phyloP scores from a whole-genome alignment of 2,113 vertebrate genomes.

The Neopipo cinnamomea region DNA sequence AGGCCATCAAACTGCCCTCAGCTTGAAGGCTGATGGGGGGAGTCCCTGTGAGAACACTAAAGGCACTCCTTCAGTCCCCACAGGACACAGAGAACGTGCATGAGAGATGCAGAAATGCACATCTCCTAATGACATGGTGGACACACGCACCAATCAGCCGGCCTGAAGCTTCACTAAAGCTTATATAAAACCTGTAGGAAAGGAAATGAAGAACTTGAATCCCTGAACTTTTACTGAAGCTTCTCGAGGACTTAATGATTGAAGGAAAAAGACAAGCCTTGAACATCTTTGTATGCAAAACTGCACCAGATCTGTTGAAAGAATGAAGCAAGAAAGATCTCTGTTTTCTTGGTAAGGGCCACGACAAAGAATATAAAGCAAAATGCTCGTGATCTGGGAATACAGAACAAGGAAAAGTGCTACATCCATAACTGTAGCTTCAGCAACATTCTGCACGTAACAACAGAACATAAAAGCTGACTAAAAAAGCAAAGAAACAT shows the following conservation, averaged over 20 bases:
- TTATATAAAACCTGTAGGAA: neutral
- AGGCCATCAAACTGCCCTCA: neutral
- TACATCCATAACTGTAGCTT: neutral
- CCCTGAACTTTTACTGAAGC: neutral
- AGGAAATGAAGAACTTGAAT: neutral
- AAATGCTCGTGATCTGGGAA: neutral
- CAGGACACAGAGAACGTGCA: neutral
- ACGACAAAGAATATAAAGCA: neutral
- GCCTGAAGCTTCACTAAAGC: neutral
- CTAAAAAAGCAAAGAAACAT: neutral
- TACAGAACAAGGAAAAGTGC: neutral
- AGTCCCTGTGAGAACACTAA: neutral
- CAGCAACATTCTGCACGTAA: neutral
- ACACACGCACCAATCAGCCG: neutral
- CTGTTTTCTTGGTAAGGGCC: neutral
- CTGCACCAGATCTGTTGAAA: neutral
- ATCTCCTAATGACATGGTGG: neutral
- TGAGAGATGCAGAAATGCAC: neutral
- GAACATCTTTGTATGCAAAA: neutral
- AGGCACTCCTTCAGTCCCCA: neutral
- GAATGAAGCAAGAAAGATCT: neutral
- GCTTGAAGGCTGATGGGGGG: neutral
- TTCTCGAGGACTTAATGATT: neutral
- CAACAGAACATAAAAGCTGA: neutral
- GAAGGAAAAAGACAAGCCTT: neutral